phyloP scores from a whole-genome alignment of 2,888 invertebrate species.

The Ormyrus pomaceus region DNA sequence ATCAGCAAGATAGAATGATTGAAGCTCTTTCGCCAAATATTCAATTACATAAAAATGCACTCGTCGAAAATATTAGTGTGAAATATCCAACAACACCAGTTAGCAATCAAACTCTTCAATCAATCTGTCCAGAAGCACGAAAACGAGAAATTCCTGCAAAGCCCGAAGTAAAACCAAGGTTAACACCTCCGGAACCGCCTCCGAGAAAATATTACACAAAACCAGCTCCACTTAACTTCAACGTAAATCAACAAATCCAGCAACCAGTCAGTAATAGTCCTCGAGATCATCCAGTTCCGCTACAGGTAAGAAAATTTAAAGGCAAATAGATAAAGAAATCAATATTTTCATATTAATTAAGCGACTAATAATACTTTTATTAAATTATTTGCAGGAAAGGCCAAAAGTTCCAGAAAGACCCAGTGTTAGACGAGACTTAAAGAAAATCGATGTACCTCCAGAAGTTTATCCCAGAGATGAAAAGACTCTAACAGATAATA shows the following conservation, averaged over 20 bases:
- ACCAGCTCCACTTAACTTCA: slow-evolving; percentile 61
- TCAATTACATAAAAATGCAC: slow-evolving; percentile 39
- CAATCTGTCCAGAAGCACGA: slow-evolving; percentile 27
- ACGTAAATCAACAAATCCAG: slow-evolving; percentile 17
- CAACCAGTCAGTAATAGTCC: slow-evolving; percentile 18
- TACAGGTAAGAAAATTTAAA: slow-evolving; percentile 3
- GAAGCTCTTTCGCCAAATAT: slow-evolving; percentile 45
- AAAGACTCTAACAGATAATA: slow-evolving; percentile 18
- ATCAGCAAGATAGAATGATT: slow-evolving; percentile 36
- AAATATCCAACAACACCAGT: slow-evolving; percentile 45
- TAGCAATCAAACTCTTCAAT: not conserved
- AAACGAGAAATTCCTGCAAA: slow-evolving; percentile 60
- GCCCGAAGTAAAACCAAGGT: slow-evolving; percentile 73
- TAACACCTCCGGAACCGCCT: slow-evolving; percentile 75
- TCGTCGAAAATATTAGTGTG: slow-evolving; percentile 44
- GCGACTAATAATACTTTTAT: not conserved
- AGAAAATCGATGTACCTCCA: slow-evolving; percentile 49
- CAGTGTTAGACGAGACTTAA: slow-evolving; percentile 58
- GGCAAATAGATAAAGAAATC: not conserved
- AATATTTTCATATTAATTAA: not conserved
- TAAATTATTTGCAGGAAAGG: slow-evolving; percentile 57
- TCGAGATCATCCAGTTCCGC: slow-evolving; percentile 18
- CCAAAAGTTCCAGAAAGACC: slow-evolving; percentile 61
- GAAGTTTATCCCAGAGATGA: slow-evolving; percentile 39
- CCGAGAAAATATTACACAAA: slow-evolving; percentile 76